Base-by-base conservation (phyloP, 2,888 invertebrate genomes). In the Hydroisotoma schaefferi region DNA sequence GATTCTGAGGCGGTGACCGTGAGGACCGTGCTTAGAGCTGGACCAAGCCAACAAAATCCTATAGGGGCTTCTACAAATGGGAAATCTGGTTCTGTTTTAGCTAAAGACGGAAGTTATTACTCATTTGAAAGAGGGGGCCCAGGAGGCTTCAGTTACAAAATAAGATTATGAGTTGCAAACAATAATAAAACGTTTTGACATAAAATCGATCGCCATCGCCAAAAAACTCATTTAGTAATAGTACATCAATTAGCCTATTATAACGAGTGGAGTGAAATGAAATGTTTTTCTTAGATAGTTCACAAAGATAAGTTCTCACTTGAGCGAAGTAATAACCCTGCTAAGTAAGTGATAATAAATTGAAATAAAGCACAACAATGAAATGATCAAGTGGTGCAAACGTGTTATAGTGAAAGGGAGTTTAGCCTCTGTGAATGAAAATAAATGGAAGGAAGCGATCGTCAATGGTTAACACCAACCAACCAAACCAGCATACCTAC, bases 21-120 rank as follows among this genome's bases (percentile, higher is more conserved):
- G 25, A 55, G 65, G 40, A 33, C 60, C 23, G 4, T 28, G 27
- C 25, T 67, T 18, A 69, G 67, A 64, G 72, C 72, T 37, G 72
- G 72, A 46, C 72, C 72, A 38, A 67, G 67, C 49, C 63, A 59
- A 6, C 37, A 33, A 40, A 40, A 20, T 20, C 40, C 29, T 25
- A 29, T 46, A n/a, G 79, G 84, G 72, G 12, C 23, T 15, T 15
- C 46, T 18, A 25, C 6, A 46, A 25, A 46, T 23, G 18, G 20
- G 4, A 43, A 43, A 18, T 20, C 46, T 5, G 10, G 10, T 22
- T 6, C 46, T 5, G 5, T 20, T 46, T 12, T 46, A 5, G 3
- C 59, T 53, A 59, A 61, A 47, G 63, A 65, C 27, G 87, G 87
- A 0, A 86, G 87, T 71, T 86, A 86, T 10, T 71, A 69, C 58